Base-by-base conservation (phyloP, 2,888 invertebrate species). In the Leptopilina myrica region DNA sequence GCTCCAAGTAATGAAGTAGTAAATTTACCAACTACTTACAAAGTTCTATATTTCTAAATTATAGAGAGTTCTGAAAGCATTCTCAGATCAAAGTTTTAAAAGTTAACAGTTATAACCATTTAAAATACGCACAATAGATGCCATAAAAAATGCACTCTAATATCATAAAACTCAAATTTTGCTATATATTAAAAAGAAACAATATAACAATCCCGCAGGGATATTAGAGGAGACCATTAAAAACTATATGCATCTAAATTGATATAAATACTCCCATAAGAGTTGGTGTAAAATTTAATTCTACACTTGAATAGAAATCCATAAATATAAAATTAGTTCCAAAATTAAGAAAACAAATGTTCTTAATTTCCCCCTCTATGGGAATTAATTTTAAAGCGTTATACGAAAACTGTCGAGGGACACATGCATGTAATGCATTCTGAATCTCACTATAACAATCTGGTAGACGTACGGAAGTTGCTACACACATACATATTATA, bases 391-490 rank as follows among this genome's bases (percentile, higher is more conserved):
- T 14, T 26, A 14, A 67, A 46, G 67, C 15, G 46, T 67, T 67
- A 67, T 67, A 9, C 14, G n/a, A 15, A 11, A 62, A 67, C 11
- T 43, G 15, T 59, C 49, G 15, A 62, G 75, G n/a, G 69, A 62
- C 77, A 66, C 78, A 80, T 78, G 79, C 76, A 82, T 78, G 78
- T 80, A 83, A 81, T 77, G 79, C 80, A 81, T 83, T 83, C 82
- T 77, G 78, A 83, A 82, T 82, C 65, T 77, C 79, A 78, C 76
- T 80, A 46, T 46, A 80, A 80, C 81, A 83, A 81, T 84, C 81
- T 79, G 81, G 79, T 79, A 80, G 78, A 79, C 82, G 79, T 77
- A 79, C 81, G 82, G 76, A 83, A 84, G 82, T 85, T 83, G 79
- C 80, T 77, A 79, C 81, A 75, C 67, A 66, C 78, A 67, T 56